Conservation (phyloP, 2,888 invertebrate genomes). For the Drosophila rellima region DNA sequence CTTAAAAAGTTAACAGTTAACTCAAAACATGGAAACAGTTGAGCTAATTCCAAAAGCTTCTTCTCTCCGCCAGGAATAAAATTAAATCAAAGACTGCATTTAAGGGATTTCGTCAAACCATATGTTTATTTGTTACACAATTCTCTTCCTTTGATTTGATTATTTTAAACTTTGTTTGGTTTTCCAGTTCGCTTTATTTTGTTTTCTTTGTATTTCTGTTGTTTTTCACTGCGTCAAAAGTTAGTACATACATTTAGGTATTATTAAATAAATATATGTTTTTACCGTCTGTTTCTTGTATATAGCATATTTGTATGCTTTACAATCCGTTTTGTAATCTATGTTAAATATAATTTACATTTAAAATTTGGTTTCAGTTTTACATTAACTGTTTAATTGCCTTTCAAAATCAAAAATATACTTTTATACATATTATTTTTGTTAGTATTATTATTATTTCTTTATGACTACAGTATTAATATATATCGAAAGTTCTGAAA, state of each 20-base stretch:
- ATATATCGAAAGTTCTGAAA: constrained; percentile 43
- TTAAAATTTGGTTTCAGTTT: constrained; percentile 64
- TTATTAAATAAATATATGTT: constrained; percentile 28
- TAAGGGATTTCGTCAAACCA: constrained; percentile 14
- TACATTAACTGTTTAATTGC: constrained; percentile 42
- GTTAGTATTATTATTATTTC: constrained; percentile 18
- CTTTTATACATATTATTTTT: constrained; percentile 31
- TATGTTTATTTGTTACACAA: constrained; percentile 23
- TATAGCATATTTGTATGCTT: constrained; percentile 20
- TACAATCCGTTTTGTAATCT: constrained; percentile 37
- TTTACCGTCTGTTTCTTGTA: constrained; percentile 8
- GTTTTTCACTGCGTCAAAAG: constrained; percentile 36
- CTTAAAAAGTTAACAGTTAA: constrained; percentile 12
- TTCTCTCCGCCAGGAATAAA: background rate
- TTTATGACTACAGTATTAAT: constrained; percentile 21
- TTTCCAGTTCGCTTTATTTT: constrained; percentile 20
- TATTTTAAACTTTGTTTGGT: constrained; percentile 19
- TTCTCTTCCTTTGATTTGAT: constrained; percentile 3
- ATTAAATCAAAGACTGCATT: background rate
- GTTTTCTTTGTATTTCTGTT: constrained; percentile 12
- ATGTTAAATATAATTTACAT: constrained; percentile 72
- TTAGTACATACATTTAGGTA: constrained; percentile 47
- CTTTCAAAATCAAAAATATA: constrained; percentile 55
- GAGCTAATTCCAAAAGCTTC: background rate
- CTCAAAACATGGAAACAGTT: background rate